Base-by-base conservation (phyloP, 2,888 invertebrate species). In the Noctua janthe region DNA sequence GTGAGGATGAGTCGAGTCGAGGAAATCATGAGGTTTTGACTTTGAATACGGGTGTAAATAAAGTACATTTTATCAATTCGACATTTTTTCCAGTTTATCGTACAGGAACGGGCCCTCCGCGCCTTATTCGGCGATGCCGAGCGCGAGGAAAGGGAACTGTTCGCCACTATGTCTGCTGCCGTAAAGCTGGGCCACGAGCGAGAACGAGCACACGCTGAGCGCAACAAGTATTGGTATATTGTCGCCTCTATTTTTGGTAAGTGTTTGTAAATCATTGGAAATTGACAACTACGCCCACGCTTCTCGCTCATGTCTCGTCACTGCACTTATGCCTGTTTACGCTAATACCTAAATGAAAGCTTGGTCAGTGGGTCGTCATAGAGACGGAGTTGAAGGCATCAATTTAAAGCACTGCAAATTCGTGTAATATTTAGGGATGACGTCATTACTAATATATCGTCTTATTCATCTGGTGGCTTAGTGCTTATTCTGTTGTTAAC, bases 171-270 rank as follows among this genome's bases (percentile, higher is more conserved):
- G 92, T 98, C 98, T 0, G 98, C 98, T 39, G 98, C 98, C 0
- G 98, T 99, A 0, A 97, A 99, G 86, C 97, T 98, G 0, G 98
- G 98, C 35, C 99, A 99, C 92, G 99, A 99, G 93, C 97, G 98
- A 78, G 99, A 99, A 93, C 94, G 99, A 62, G 98, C 98, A 0
- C 98, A 98, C 90, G 97, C 98, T 7, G 98, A 99, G 93, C 97
- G 98, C 79, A 98, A 98, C 80, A 99, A 99, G 94, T 99, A 99
- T 93, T 98, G 98, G 98, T 98, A 98, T 84, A 97, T 98, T 78
- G 98, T 98, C 67, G 98, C 98, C 11, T 98, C 98, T 10, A 96
- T 98, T 87, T 95, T 98, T 59, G 97, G 97, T 97, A 83, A 94
- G 95, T 77, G 35, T 64, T 29, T 13, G 6, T 15, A 62, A 62